Conservation (phyloP, 2,113 vertebrate species). For the Ursus arctos region DNA sequence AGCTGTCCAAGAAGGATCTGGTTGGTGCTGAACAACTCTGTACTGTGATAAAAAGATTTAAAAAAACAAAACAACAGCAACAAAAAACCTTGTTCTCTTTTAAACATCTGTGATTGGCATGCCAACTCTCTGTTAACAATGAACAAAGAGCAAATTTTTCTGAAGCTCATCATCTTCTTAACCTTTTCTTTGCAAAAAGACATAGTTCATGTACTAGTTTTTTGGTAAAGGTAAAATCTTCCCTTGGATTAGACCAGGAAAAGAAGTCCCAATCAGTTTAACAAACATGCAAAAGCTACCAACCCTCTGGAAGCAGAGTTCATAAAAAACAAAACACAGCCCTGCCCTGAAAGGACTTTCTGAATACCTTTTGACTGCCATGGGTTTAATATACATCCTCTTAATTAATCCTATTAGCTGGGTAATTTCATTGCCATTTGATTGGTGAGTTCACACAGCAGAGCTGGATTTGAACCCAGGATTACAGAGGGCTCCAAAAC, state of each 20-base stretch:
- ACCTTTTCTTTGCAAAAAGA: constrained; percentile 64
- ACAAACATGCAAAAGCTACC: background rate
- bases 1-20: constrained; percentile 56
- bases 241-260: background rate
- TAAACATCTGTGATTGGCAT: constrained; percentile 66
- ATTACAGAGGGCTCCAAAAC: constrained; percentile 37
- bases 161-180: constrained; percentile 51
- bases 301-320: background rate
- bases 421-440: constrained; percentile 56
- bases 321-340: background rate
- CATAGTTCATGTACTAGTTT: background rate
- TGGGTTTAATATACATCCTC: constrained; percentile 44
- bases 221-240: background rate
- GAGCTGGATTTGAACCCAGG: constrained; percentile 46
- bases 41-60: constrained; percentile 13
- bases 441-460: background rate
- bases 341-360: constrained; percentile 12
- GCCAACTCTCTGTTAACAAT: constrained; percentile 46
- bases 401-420: constrained; percentile 66
- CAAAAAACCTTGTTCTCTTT: constrained; percentile 53
- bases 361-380: constrained; percentile 49
- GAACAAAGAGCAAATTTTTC: constrained; percentile 73
- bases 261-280: background rate
- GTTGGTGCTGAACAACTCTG: constrained; percentile 42
- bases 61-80: background rate